These are phyloP conservation scores for Patella depressa DNA, from an alignment of 2,888 invertebrate species.

Conservation along the genomic window DNA sequence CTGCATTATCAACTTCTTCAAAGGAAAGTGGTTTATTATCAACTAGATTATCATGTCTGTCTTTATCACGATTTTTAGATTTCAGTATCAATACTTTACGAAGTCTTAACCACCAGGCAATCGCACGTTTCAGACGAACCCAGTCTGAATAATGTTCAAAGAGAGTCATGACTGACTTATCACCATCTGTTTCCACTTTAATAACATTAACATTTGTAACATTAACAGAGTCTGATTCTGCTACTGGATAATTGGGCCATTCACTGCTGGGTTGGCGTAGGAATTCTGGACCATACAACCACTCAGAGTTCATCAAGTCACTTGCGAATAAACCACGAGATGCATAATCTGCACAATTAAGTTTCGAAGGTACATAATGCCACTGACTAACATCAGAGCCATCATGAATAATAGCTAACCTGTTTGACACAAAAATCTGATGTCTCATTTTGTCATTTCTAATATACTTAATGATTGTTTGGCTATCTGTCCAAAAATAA, in stretches of 20 bases:
- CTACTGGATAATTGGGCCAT: background rate
- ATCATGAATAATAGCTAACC: background rate
- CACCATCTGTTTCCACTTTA: no score
- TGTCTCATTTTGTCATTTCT: conserved; percentile 13
- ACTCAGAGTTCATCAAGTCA: conserved; percentile 21
- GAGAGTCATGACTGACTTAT: background rate
- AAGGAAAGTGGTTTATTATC: background rate
- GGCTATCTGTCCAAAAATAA: conserved; percentile 25
- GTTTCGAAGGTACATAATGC: conserved; percentile 26
- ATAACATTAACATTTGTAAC: no score
- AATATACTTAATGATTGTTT: conserved; percentile 20
- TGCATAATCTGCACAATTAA: conserved; percentile 33
- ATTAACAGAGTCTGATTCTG: no score
- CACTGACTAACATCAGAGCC: conserved; percentile 29
- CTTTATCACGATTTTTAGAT: background rate
- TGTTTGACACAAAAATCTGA: background rate
- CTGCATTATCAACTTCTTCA: background rate
- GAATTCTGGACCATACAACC: conserved; percentile 35
- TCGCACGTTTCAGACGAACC: conserved; percentile 1
- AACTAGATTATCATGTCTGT: background rate
- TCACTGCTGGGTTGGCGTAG: conserved; percentile 2
- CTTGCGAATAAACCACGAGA: conserved; percentile 29
- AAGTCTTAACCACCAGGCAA: background rate
- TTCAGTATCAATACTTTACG: background rate
- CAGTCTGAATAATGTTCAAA: conserved; percentile 18